Percentiles rank a stretch among this genome's conserved stretches.
Evolutionary conservation across 2,797 vertebrate genomes (phyloP).

Genomic region (Rhodeus uyekii): DNA sequence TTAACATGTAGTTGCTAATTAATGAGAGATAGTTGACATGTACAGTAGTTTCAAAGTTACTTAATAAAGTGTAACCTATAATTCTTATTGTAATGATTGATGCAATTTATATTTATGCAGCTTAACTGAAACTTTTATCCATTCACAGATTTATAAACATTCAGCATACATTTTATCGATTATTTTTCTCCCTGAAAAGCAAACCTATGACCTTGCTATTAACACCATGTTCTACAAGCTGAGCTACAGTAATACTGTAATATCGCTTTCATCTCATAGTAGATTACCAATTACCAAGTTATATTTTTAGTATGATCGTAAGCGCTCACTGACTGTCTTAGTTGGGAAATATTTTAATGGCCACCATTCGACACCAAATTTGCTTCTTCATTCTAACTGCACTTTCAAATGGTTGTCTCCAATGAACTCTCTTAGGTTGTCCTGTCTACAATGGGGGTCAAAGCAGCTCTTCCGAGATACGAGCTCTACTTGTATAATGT

Average conservation of each 20-base stretch:
- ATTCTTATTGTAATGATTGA: neutral
- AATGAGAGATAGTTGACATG: neutral
- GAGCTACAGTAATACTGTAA: neutral
- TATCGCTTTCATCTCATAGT: neutral
- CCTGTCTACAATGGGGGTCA: constrained; percentile 82
- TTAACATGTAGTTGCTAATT: neutral
- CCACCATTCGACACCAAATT: neutral
- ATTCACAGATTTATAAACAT: neutral
- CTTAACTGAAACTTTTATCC: neutral
- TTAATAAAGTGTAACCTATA: neutral
- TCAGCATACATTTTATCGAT: neutral
- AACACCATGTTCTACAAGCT: neutral
- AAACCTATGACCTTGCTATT: constrained; percentile 12
- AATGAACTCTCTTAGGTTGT: constrained; percentile 5
- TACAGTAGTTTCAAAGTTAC: neutral
- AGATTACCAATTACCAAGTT: neutral
- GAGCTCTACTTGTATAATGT: constrained; percentile 90
- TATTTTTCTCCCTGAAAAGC: neutral
- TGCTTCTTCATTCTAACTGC: neutral
- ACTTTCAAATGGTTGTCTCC: too few relatives aligned
- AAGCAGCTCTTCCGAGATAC: constrained; percentile 85
- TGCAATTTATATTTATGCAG: neutral
- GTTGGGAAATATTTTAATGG: neutral
- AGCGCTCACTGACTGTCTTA: neutral
- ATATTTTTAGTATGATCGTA: neutral